These are phyloP conservation scores for Chroicocephalus ridibundus DNA, from an alignment of 2,113 vertebrate genomes.

Conservation along the genomic window DNA sequence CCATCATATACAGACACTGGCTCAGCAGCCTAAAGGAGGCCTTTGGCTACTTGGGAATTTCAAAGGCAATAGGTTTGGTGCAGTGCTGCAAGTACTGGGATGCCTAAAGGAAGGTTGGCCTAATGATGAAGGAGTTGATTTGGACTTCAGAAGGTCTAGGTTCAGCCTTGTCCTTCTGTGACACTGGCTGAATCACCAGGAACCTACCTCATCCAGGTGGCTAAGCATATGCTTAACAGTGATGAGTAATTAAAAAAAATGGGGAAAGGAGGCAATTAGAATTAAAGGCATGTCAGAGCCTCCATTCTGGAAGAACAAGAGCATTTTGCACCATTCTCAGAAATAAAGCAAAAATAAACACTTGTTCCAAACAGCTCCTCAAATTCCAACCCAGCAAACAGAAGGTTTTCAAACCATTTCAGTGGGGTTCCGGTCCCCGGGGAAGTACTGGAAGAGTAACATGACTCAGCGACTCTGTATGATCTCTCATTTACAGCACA, in stretches of 20 bases:
- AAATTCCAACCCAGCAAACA: neutral
- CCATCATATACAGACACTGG: neutral
- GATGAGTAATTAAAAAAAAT: neutral
- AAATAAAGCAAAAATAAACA: neutral
- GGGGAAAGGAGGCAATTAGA: neutral
- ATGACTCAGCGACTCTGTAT: neutral
- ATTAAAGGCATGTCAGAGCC: neutral
- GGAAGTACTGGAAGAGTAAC: neutral
- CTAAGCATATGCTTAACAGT: neutral
- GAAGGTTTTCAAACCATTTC: neutral
- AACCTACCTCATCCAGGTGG: neutral
- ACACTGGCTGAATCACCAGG: neutral
- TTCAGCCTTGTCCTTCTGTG: neutral
- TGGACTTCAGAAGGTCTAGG: constrained; percentile 17
- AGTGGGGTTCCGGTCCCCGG: neutral
- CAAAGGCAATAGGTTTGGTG: neutral
- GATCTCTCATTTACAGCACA: neutral
- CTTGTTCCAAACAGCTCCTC: neutral
- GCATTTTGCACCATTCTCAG: neutral
- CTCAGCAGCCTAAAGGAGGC: neutral
- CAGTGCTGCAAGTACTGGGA: neutral
- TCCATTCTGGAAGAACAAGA: neutral
- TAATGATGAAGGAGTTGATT: neutral
- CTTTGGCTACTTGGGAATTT: neutral
- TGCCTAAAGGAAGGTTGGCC: neutral